Base-by-base conservation (phyloP, 2,888 invertebrate species). In the Anthoptus insignis region DNA sequence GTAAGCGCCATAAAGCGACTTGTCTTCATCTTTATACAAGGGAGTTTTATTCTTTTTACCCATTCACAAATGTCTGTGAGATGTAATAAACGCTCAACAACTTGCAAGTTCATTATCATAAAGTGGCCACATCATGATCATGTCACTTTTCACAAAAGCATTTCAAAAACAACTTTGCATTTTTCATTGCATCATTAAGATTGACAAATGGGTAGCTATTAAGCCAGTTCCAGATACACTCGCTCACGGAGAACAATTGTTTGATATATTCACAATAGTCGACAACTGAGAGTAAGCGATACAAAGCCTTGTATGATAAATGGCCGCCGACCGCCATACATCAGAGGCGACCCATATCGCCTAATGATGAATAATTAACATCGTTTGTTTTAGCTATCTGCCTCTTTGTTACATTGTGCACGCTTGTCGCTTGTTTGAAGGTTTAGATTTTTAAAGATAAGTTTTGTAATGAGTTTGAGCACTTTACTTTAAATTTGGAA, bases 301-400 rank as follows among this genome's bases (percentile, higher is more conserved):
- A 64, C 64, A 61, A 67, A 61, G 57, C 56, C 54, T 19, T 66
- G 72, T 69, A 75, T 84, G 85, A 86, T 83, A 79, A 80, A 85
- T 83, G 76, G 75, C 67, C 67, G 68, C 70, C 54, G 73, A 67
- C 74, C 75, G 73, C 74, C 56, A 56, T 63, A 80, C 81, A 83
- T 85, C 84, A 57, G 61, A 54, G 54, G 37, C 64, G 65, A 65
- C 65, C 66, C 68, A 76, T 73, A 76, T 81, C 77, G 76, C 77
- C 82, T 86, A 87, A 86, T 86, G 84, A 84, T 86, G 85, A 88
- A 84, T 86, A 87, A 88, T 88, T 86, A 85, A 78, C 75, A 66
- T 73, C 82, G 82, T 83, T 83, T 81, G 82, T 82, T 81, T 78
- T 78, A 74, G 74, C 79, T 77, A 78, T 79, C 49, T 63, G 45